Evolutionary conservation across 2,888 invertebrate species (phyloP), one percentile per base, ranked within the genome.

Genomic region (Orchesella flavescens): DNA sequence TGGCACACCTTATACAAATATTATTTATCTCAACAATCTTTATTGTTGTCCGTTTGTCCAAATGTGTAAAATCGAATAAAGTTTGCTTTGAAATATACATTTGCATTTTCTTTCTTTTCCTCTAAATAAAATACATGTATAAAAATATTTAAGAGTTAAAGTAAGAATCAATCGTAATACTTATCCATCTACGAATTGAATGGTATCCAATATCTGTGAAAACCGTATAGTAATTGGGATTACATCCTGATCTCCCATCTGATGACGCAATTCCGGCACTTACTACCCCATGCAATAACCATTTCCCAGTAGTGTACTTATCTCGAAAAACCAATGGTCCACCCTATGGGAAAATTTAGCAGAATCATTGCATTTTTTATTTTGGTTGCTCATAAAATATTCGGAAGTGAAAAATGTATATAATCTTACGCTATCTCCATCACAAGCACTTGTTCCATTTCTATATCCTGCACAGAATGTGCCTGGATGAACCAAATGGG

Each of bases 391-490:
- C 68, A 57, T 17, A n/a, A n/a, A n/a, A n/a, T n/a, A n/a, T n/a
- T n/a, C n/a, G n/a, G n/a, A n/a, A n/a, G n/a, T n/a, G n/a, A n/a
- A n/a, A n/a, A 55, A 5, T 55, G 55, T 15, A 55, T 34, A 7
- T 34, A 63, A 21, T 9, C 74, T 59, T 75, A 73, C 80, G 43
- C 80, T 81, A 43, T 87, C 86, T 7, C 86, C 87, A 63, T 86
- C 87, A 65, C 85, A 87, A 0, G 86, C 84, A n/a, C 78, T 83
- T 0, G 85, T 86, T 88, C 90, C 91, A 80, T 93, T 93, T 65
- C 91, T 91, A 90, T 92, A 93, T 69, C 93, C 93, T 75, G 92
- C 93, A 88, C 93, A 93, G 88, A 93, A 92, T 1, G 93, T 93
- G 86, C 92, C 92, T 74, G 93, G 24, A 73, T 80, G 92, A 15